phyloP scores from a whole-genome alignment of 1,140 invertebrate genomes.

The Papilio xuthus region DNA sequence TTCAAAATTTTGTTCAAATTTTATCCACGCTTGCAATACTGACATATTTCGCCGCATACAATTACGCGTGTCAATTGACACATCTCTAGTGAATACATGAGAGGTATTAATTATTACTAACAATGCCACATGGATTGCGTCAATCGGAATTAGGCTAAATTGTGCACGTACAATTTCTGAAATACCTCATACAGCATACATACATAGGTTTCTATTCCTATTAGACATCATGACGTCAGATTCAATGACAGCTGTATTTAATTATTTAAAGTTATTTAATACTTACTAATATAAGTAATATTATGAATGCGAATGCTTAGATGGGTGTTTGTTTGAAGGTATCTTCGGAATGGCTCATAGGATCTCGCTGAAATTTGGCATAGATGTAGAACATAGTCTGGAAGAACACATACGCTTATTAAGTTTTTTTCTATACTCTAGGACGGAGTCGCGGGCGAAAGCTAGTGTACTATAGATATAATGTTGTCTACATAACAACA shows the following conservation, averaged over 20 bases:
- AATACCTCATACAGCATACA: not conserved
- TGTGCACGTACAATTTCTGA: conserved; percentile 8
- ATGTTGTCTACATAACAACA: too few species aligned
- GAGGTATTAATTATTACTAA: conserved; percentile 24
- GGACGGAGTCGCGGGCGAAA: too few species aligned
- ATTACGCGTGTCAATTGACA: conserved; percentile 24
- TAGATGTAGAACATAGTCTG: too few species aligned
- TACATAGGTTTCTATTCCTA: not conserved
- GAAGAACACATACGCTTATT: too few species aligned
- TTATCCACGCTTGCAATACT: conserved; percentile 5
- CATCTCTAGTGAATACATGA: conserved; percentile 22
- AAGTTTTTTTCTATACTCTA: too few species aligned
- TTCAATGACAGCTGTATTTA: not conserved
- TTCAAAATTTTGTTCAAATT: not conserved
- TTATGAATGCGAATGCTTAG: too few species aligned
- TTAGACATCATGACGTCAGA: not conserved
- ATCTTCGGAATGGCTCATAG: too few species aligned
- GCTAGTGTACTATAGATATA: too few species aligned
- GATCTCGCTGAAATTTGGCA: too few species aligned
- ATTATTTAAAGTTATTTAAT: not conserved
- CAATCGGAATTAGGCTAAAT: conserved; percentile 18
- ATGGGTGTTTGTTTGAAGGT: too few species aligned
- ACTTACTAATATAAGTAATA: too few species aligned
- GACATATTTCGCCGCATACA: conserved; percentile 18
- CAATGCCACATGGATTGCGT: conserved; percentile 9